phyloP scores from a whole-genome alignment of 2,797 vertebrate species.

The Gorsachius magnificus region DNA sequence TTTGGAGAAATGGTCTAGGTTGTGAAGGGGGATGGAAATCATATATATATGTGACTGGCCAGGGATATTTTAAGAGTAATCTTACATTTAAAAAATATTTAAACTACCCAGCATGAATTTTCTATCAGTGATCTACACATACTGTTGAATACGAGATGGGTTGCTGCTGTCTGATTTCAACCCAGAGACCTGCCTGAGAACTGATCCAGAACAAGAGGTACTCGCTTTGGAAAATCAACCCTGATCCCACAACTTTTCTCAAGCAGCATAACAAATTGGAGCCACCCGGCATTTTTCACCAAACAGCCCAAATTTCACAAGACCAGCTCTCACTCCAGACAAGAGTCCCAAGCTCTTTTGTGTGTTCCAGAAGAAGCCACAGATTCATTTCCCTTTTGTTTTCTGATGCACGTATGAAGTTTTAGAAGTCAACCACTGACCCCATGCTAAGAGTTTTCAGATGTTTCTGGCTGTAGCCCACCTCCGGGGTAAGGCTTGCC shows the following conservation, averaged over 20 bases:
- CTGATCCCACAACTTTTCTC: background rate
- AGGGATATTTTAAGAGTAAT: background rate
- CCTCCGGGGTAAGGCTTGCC: background rate
- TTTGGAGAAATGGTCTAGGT: background rate
- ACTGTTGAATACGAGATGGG: fast-evolving
- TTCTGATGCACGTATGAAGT: background rate
- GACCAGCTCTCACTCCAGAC: background rate
- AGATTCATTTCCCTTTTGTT: background rate
- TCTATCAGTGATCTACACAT: background rate
- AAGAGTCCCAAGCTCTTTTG: background rate
- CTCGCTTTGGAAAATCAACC: background rate
- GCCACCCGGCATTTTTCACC: background rate
- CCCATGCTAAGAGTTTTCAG: background rate
- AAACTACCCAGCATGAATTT: background rate
- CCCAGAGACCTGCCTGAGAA: background rate
- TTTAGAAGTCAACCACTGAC: background rate
- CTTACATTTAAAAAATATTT: background rate
- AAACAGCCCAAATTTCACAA: background rate
- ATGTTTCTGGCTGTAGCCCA: background rate
- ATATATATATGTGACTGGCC: fast-evolving
- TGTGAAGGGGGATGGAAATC: background rate
- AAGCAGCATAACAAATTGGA: background rate
- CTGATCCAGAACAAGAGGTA: background rate
- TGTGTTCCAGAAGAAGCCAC: background rate
- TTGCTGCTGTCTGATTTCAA: background rate